phyloP scores from a whole-genome alignment of 2,113 vertebrate genomes.

The human region GRCh38 chr1:113291501-113292000 shows the following conservation, averaged over 20 bases:
- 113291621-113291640: slow-evolving; percentile 27
- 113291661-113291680: not conserved
- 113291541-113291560: not conserved
- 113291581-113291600: not conserved
- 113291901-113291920: not conserved
- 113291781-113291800: not conserved
- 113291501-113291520: not conserved
- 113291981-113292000: not conserved
- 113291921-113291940: not conserved
- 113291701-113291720: slow-evolving; percentile 44
- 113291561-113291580: not conserved
- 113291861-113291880: not conserved
- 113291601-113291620: not conserved
- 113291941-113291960: not conserved
- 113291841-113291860: not conserved
- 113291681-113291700: slow-evolving; percentile 14
- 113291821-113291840: slow-evolving; percentile 18
- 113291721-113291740: slow-evolving; percentile 40
- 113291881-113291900: slow-evolving; percentile 10
- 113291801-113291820: not conserved
- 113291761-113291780: not conserved
- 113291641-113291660: not conserved
- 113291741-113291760: not conserved
- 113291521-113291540: not conserved
- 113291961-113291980: slow-evolving; percentile 51